Evolutionary conservation across 2,888 invertebrate genomes (phyloP), one percentile per base, ranked within the genome.

Genomic region (Dione vanillae): DNA sequence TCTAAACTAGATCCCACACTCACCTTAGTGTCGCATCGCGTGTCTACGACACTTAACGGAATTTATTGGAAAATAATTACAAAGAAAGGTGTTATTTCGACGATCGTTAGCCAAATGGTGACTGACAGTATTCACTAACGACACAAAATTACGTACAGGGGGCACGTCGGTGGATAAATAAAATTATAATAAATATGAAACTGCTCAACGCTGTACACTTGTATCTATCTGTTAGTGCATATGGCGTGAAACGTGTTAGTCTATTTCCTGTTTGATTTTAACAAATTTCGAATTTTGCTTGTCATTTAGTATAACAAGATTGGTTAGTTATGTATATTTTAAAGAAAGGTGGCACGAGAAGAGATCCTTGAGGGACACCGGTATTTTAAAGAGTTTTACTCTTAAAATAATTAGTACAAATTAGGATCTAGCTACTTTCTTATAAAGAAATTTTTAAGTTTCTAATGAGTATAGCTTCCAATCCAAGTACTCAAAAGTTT

Each of bases 231-330:
- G 83, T 83, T 83, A 84, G 61, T 84, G 77, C 89, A 88, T 79
- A 90, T 90, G 90, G 89, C 84, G 89, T 85, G 86, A 88, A 56
- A 87, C 84, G 82, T 86, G 87, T 88, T 88, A 87, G 85, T 81
- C 75, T 16, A 52, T 41, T 27, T 43, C 54, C 51, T 52, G 47
- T 51, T 5, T 27, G 27, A 3, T 27, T 27, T 27, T 37, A 1
- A 12, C 16, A 59, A 41, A 9, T 10, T 45, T 35, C 9, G 16
- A 51, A 62, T 58, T 49, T 49, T 45, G 52, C 72, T 45, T 61
- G 70, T 74, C 70, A 74, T 72, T 67, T 62, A 41, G 43, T 49
- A 52, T 72, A 67, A 72, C 62, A 64, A 20, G 37, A 20, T 14
- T 58, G 43, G n/a, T 27, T 27, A 27, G 2, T 27, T 40, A 35